Evolutionary conservation across 2,113 vertebrate species (phyloP), one percentile per base, ranked within the genome.

Genomic region (Solenodon paradoxus): DNA sequence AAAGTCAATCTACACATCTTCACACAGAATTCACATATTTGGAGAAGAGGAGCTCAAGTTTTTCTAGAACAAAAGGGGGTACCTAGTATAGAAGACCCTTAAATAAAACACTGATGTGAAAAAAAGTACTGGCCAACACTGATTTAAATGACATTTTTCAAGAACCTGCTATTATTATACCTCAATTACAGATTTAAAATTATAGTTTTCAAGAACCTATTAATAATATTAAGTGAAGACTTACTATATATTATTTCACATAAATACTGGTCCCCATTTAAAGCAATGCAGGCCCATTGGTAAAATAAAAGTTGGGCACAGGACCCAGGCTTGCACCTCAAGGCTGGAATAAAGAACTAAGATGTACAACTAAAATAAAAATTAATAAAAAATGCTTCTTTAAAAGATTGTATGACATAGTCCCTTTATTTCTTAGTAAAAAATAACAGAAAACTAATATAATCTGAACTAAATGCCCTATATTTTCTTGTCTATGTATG

Each of bases 1-100:
- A 97, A 97, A 53, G 30, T 7, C 5, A 85, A n/a, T 38, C n/a
- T 79, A 19, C 38, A 77, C 88, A 97, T 88, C 68, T 59, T 51
- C 32, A 81, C 40, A 94, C 30, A 83, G 24, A 66, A 91, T 80
- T 92, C 94, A 71, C 45, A 93, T 82, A 74, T 77, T 15, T 77
- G 63, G n/a, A 77, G 78, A 95, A 96, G 92, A 97, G 68, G 30
- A 75, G 3, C 80, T 94, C 72, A 80, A 19, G 72, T 88, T 95
- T 93, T 89, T 89, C 38, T 91, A 55, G 15, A 2, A 57, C 69
- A 72, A 35, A 71, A 57, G 45, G 38, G 59, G 38, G 63, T 0
- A 16, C 10, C 20, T 72, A 72, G 32, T 19, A 35, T 15, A 72
- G 71, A 12, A 74, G 19, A 13, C 7, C 20, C 71, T 74, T 7